Percentiles rank a stretch among this genome's conserved stretches.
Evolutionary conservation across 2,797 vertebrate genomes (phyloP).

Genomic region (Catostomus latipinnis): DNA sequence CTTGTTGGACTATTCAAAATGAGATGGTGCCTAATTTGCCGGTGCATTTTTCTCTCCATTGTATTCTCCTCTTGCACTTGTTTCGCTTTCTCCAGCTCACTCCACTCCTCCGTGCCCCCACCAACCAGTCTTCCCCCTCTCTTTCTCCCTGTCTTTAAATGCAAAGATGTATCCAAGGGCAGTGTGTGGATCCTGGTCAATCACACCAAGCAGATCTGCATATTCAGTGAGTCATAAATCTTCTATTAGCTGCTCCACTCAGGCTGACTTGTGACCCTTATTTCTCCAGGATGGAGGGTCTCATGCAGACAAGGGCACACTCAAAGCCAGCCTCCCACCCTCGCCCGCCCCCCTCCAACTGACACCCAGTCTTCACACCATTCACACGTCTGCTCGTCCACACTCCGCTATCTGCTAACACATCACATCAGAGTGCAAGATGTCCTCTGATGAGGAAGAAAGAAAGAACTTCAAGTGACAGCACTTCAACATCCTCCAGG

Average conservation of each 20-base stretch:
- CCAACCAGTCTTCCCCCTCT: conserved; percentile 45
- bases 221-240: conserved; percentile 83
- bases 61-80: conserved; percentile 56
- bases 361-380: conserved; percentile 45
- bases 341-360: conserved; percentile 14
- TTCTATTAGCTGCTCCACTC: conserved; percentile 73
- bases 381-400: conserved; percentile 26
- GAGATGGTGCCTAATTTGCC: conserved; percentile 69
- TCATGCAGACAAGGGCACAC: conserved; percentile 58
- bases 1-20: conserved; percentile 72
- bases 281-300: conserved; percentile 54
- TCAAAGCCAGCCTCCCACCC: conserved; percentile 31
- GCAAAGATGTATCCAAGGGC: conserved; percentile 77
- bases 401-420: neutral
- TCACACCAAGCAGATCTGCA: conserved; percentile 75
- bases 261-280: conserved; percentile 62
- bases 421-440: conserved; percentile 29
- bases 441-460: conserved; percentile 42
- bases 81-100: conserved; percentile 3
- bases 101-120: neutral
- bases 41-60: conserved; percentile 66
- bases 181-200: conserved; percentile 76
- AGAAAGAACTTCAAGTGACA: conserved; percentile 17
- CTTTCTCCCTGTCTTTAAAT: conserved; percentile 66
- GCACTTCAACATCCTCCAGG: conserved; percentile 29